Conservation (phyloP, 2,113 vertebrate genomes). For the Hydrochoerus hydrochaeris region DNA sequence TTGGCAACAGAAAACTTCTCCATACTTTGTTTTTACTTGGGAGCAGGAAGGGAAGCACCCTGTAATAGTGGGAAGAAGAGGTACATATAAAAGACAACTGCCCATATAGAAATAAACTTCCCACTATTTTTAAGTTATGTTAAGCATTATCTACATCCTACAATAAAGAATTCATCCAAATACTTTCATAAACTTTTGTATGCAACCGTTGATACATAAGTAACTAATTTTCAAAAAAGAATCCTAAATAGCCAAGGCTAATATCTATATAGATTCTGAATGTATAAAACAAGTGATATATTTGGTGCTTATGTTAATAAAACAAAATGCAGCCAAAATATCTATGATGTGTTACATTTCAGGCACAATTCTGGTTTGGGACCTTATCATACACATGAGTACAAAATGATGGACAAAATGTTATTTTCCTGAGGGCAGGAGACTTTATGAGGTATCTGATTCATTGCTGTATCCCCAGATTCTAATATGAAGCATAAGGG, state of each 20-base stretch:
- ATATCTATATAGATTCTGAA: not conserved
- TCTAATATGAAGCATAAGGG: not conserved
- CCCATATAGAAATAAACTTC: not conserved
- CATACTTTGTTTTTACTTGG: not conserved
- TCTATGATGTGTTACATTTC: not conserved
- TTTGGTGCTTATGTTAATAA: slow-evolving; percentile 4
- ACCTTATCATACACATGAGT: not conserved
- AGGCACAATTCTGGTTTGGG: not conserved
- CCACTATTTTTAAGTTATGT: slow-evolving; percentile 14
- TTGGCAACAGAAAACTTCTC: not conserved
- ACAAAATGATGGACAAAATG: not conserved
- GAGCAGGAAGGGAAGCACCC: not conserved
- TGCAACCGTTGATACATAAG: not conserved
- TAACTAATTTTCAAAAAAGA: not conserved
- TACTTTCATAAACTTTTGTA: not conserved
- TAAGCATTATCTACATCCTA: not conserved
- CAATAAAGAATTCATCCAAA: slow-evolving; percentile 17
- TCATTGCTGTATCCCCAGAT: not conserved
- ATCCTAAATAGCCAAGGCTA: not conserved
- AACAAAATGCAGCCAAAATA: not conserved
- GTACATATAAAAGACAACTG: not conserved
- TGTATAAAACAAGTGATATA: not conserved
- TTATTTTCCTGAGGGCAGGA: not conserved
- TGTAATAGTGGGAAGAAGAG: not conserved
- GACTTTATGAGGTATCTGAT: not conserved